Base-by-base conservation (phyloP, 1,140 invertebrate genomes). In the Saccostrea glomerata region DNA sequence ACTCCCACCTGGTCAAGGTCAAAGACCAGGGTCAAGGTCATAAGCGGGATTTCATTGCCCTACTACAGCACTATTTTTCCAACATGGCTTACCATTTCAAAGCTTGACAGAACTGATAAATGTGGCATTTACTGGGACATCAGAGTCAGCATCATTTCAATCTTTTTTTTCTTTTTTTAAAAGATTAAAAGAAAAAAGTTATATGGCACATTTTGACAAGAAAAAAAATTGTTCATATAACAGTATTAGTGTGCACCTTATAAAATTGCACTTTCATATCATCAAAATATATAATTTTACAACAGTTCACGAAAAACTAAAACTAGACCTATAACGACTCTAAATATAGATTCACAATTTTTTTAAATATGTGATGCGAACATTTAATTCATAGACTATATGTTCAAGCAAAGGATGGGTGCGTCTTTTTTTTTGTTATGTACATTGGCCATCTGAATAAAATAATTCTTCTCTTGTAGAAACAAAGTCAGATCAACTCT, bases 261-360 rank as follows among this genome's bases (percentile, higher is more conserved):
- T 84, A 56, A 89, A 84, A 87, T 87, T 89, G 88, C 88, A 89
- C 88, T 86, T 85, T 89, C 66, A 73, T 89, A 87, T 86, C 86
- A 87, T 89, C 86, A 89, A 89, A 89, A 88, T 87, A 87, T 89
- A 87, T 87, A 87, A 89, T 89, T 73, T 89, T 89, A 89, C 88
- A 89, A 89, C 88, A 89, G 83, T 77, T 63, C 86, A 55, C 36
- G 54, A 89, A 36, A 36, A 84, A 36, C 55, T 55, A 66, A 84
- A 89, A 70, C 73, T 86, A 84, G 47, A 89, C 25, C 63, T 20
- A 87, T 84, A 84, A 88, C 83, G 36, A 85, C 84, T 60, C 55
- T 87, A 40, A 25, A 89, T 84, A 55, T 47, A 47, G 55, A 63
- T 87, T n/a, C 58, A 60, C 25, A 85, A 70, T 36, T 86, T 40